phyloP scores from a whole-genome alignment of 1,140 invertebrate species.

The Periplaneta americana region DNA sequence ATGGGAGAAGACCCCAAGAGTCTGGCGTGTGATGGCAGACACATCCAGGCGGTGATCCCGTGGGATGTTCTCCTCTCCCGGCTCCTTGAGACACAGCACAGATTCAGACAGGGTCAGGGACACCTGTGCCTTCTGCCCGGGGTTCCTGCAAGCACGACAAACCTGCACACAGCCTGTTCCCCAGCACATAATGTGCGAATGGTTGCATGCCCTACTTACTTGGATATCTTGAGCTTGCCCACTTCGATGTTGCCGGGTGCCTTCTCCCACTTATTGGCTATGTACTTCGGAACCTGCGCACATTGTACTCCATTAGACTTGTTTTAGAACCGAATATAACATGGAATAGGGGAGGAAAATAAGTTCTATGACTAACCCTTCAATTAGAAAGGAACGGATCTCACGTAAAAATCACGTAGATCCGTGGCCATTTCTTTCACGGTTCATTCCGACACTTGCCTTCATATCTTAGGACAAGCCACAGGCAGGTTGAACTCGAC shows the following conservation, averaged over 20 bases:
- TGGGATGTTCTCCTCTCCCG: conserved; percentile 68
- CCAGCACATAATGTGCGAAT: too few relatives aligned
- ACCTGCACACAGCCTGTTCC: too few relatives aligned
- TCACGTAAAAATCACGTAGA: too few relatives aligned
- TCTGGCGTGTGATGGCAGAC: conserved; percentile 81
- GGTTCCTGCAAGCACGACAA: conserved; percentile 33
- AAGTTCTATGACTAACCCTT: too few relatives aligned
- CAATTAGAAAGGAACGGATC: too few relatives aligned
- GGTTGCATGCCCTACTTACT: conserved; percentile 44
- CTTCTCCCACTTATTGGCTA: conserved; percentile 86
- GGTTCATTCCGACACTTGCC: too few relatives aligned
- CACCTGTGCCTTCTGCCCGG: conserved; percentile 65
- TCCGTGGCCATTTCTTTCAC: too few relatives aligned
- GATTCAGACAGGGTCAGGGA: conserved; percentile 61
- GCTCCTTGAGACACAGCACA: conserved; percentile 62
- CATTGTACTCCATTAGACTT: too few relatives aligned
- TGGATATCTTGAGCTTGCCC: conserved; percentile 70
- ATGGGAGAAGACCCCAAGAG: conserved; percentile 84
- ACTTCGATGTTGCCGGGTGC: conserved; percentile 69
- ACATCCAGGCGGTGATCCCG: conserved; percentile 87
- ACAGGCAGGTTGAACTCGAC: too few relatives aligned
- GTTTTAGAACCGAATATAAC: too few relatives aligned
- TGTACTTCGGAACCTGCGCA: conserved; percentile 82
- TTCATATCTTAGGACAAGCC: too few relatives aligned
- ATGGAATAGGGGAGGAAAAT: too few relatives aligned